Evolutionary conservation across 1,140 invertebrate genomes (phyloP), one percentile per base, ranked within the genome.

Genomic region (Heterodera schachtii): DNA sequence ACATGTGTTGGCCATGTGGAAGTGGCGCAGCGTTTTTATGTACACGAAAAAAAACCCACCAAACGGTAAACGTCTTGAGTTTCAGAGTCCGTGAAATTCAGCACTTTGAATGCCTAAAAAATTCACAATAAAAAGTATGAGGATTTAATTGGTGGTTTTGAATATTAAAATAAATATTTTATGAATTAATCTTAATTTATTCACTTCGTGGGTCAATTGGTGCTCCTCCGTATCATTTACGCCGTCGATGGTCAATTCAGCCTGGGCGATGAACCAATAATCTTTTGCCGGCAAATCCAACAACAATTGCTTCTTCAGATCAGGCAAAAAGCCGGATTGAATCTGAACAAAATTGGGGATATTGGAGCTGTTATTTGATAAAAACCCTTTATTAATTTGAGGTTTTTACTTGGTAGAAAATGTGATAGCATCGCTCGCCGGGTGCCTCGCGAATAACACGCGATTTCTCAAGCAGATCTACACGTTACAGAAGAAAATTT

Each of bases 401-500:
- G 6, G 6, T 52, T 52, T n/a, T 11, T n/a, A 78, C 77, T 75
- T 85, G 84, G 75, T 85, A 85, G 75, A 85, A 85, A 67, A 85
- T 85, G 92, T 99, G 98, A 93, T 99, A 99, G 86, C 97, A 99
- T 91, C 98, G 94, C 92, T 99, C 98, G 86, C 97, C 92, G 83
- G 95, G 90, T 91, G 98, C 96, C 92, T 99, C 97, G 90, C 96
- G 98, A 92, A 98, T 99, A 92, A 99, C 98, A 94, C 98, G 96
- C 91, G 98, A 98, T 92, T 99, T 99, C 92, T 99, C 98, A 90
- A 99, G 93, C 92, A 99, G 93, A 93, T 99, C 96, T 98, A 73
- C 31, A 31, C 73, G 16, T 11, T n/a, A 60, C 57, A 57, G 41
- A 66, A 49, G 46, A 60, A 43, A 83, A 71, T 90, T 88, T 91